Conservation (phyloP, 2,888 invertebrate species). For the Caradrina kadenii region DNA sequence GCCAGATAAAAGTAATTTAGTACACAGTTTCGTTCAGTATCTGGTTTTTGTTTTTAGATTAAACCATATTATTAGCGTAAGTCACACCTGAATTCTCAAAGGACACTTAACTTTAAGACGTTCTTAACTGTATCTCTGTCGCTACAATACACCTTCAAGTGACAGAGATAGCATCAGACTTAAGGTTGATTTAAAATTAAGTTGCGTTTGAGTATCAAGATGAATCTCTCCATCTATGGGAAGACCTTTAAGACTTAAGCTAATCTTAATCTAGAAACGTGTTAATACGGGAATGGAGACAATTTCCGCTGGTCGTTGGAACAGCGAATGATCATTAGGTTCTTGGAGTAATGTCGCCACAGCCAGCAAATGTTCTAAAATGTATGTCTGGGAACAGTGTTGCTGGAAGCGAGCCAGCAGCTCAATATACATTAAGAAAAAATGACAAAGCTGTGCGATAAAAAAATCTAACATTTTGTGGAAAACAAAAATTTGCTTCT, state of each 20-base stretch:
- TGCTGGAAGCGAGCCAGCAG: conserved; percentile 30
- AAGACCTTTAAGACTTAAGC: background rate
- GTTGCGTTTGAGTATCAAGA: too few species aligned
- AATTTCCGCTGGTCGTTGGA: conserved; percentile 11
- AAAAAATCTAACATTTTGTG: conserved; percentile 3
- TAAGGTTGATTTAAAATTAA: too few species aligned
- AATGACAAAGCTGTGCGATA: background rate
- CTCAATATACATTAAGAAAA: background rate
- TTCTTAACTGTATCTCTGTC: too few species aligned
- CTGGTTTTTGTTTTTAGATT: too few species aligned
- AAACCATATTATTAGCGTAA: too few species aligned
- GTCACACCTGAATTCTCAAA: too few species aligned
- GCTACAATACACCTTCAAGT: too few species aligned
- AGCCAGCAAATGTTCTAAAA: conserved; percentile 8
- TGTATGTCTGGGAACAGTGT: background rate
- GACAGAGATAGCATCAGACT: too few species aligned
- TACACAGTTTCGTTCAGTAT: too few species aligned
- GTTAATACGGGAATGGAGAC: conserved; percentile 1
- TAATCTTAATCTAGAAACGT: conserved; percentile 8
- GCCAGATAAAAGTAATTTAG: too few species aligned
- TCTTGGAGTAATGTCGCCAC: conserved; percentile 9
- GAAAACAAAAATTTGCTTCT: background rate
- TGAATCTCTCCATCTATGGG: background rate
- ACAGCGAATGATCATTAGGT: conserved; percentile 14
- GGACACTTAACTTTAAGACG: too few species aligned